These are phyloP conservation scores for Gymnoscopelus microlampas DNA, from an alignment of 2,797 vertebrate species.

Conservation along the genomic window DNA sequence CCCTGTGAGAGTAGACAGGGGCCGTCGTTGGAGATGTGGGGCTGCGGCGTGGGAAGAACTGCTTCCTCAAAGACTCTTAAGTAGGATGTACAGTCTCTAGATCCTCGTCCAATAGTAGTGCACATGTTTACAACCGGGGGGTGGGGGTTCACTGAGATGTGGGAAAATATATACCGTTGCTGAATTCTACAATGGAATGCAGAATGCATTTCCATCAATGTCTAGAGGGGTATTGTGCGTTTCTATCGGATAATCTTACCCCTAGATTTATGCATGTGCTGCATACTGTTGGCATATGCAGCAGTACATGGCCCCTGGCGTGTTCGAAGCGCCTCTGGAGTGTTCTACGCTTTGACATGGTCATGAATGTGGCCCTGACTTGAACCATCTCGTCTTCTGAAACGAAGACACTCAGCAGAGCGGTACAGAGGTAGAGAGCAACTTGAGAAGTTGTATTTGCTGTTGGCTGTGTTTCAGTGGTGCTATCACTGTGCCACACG, in stretches of 20 bases:
- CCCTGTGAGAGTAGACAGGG: constrained; percentile 24
- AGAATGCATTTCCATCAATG: too few relatives aligned
- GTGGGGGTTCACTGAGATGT: too few relatives aligned
- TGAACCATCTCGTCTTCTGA: constrained; percentile 15
- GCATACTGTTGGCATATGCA: too few relatives aligned
- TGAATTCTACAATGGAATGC: too few relatives aligned
- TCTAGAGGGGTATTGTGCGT: too few relatives aligned
- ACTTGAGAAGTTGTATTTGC: background rate
- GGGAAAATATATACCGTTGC: too few relatives aligned
- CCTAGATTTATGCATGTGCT: too few relatives aligned
- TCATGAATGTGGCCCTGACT: constrained; percentile 38
- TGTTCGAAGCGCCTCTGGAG: constrained; percentile 11
- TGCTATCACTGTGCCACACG: background rate
- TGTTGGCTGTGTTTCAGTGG: background rate
- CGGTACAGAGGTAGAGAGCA: background rate
- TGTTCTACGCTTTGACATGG: constrained; percentile 36
- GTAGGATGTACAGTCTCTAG: too few relatives aligned
- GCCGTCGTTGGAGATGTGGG: constrained; percentile 18
- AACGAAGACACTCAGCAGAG: background rate
- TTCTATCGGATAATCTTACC: too few relatives aligned
- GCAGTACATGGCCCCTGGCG: too few relatives aligned
- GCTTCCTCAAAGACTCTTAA: constrained; percentile 26
- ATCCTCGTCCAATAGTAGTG: too few relatives aligned
- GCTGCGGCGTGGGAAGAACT: constrained; percentile 48
- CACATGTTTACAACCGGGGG: too few relatives aligned